Conservation (phyloP, 35 echinoderm and acorn worm species). For the Diadema setosum region DNA sequence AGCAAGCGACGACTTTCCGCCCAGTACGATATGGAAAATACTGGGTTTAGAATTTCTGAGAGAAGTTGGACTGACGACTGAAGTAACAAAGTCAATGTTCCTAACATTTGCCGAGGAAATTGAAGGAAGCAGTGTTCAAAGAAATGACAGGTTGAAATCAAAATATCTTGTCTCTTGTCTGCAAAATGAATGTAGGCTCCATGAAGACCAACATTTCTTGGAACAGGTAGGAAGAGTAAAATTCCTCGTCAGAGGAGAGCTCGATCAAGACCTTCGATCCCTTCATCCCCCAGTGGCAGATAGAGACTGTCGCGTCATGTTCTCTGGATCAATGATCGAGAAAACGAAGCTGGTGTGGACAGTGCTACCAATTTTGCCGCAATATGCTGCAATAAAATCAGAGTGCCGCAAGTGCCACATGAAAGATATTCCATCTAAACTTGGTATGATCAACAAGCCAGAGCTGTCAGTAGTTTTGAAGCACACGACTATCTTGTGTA, state of each 20-base stretch:
- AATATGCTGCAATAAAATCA: no score
- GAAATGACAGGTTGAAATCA: neutral
- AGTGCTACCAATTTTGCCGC: no score
- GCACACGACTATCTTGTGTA: no score
- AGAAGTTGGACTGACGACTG: neutral
- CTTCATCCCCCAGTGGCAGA: no score
- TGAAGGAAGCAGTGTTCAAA: neutral
- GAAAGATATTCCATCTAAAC: no score
- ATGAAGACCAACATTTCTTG: neutral
- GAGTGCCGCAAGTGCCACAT: no score
- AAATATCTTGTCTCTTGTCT: neutral
- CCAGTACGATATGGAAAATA: neutral
- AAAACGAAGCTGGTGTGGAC: no score
- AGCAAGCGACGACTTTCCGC: neutral
- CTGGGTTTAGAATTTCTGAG: neutral
- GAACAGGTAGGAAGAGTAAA: neutral
- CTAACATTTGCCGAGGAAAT: neutral
- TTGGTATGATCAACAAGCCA: no score
- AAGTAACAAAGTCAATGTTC: neutral
- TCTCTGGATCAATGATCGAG: no score
- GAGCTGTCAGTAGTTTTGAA: no score
- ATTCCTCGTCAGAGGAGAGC: neutral
- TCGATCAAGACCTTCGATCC: no score
- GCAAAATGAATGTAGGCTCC: neutral
- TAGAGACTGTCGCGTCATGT: no score